A percentile compares a stretch with the other conserved stretches of the same genome.
Evolutionary conservation across 2,113 vertebrate species (phyloP).

Genomic region (Datnioides undecimradiatus): DNA sequence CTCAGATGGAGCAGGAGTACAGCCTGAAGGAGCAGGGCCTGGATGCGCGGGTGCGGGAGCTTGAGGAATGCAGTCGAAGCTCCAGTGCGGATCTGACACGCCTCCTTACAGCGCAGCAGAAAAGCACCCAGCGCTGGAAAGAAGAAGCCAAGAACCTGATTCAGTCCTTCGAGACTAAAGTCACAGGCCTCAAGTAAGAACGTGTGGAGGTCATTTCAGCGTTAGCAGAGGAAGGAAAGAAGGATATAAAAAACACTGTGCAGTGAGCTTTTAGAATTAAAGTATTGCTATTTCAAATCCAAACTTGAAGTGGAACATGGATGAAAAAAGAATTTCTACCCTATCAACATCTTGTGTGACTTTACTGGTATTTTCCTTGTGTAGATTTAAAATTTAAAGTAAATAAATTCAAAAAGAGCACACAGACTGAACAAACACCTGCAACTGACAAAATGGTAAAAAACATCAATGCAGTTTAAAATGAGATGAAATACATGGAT

Average conservation of each 20-base stretch:
- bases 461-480: neutral
- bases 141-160: conserved; percentile 89
- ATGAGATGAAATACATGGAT: neutral
- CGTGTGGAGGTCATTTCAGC: neutral
- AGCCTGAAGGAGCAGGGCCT: conserved; percentile 88
- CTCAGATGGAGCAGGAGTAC: conserved; percentile 90
- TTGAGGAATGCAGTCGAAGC: conserved; percentile 89
- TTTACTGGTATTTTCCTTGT: neutral
- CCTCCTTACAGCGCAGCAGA: conserved; percentile 90
- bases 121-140: conserved; percentile 89
- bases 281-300: neutral
- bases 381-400: no score
- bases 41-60: conserved; percentile 86
- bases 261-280: neutral
- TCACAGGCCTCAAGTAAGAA: conserved; percentile 88
- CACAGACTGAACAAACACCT: neutral
- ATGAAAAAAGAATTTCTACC: neutral
- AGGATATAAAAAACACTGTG: neutral
- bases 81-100: conserved; percentile 87
- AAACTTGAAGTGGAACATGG: neutral
- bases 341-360: neutral
- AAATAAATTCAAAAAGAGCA: conserved; percentile 3
- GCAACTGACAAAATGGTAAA: neutral
- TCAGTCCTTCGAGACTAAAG: conserved; percentile 86
- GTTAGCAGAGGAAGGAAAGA: neutral